A percentile compares a stretch with the other conserved stretches of the same genome.
Conservation (phyloP, 1,140 invertebrate genomes). For the Aphelinus certus region DNA sequence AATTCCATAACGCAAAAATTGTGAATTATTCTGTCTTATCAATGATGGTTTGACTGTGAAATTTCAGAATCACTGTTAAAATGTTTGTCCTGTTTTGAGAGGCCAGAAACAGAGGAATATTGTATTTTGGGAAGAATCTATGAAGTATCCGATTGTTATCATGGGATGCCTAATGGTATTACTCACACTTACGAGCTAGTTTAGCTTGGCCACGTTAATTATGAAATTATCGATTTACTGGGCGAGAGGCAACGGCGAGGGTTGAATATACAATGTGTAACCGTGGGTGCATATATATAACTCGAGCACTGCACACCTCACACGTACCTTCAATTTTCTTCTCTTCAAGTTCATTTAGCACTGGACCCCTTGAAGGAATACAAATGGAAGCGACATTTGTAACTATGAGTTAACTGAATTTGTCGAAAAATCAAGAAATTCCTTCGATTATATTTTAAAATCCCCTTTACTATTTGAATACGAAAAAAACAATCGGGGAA, state of each 20-base stretch:
- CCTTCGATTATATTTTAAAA: too few species aligned
- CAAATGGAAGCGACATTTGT: neutral
- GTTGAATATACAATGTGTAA: constrained; percentile 15
- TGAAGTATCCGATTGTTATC: constrained; percentile 17
- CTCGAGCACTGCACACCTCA: neutral
- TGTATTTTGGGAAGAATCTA: too few species aligned
- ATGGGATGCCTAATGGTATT: constrained; percentile 7
- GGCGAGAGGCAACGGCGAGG: neutral
- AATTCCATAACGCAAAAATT: too few species aligned
- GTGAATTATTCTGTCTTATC: too few species aligned
- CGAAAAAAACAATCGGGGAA: too few species aligned
- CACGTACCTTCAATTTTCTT: constrained; percentile 1
- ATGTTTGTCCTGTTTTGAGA: too few species aligned
- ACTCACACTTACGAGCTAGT: constrained; percentile 20
- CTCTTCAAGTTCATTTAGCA: neutral
- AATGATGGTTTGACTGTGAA: too few species aligned
- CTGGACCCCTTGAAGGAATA: neutral
- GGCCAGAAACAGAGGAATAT: too few species aligned
- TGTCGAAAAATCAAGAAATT: too few species aligned
- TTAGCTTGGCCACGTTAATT: constrained; percentile 25
- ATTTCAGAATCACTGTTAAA: too few species aligned
- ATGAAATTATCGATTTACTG: constrained; percentile 27
- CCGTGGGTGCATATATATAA: neutral
- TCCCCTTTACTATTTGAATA: too few species aligned
- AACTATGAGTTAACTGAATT: too few species aligned